Evolutionary conservation across 2,797 vertebrate genomes (phyloP).

Genomic region (Anisognathus igniventris): DNA sequence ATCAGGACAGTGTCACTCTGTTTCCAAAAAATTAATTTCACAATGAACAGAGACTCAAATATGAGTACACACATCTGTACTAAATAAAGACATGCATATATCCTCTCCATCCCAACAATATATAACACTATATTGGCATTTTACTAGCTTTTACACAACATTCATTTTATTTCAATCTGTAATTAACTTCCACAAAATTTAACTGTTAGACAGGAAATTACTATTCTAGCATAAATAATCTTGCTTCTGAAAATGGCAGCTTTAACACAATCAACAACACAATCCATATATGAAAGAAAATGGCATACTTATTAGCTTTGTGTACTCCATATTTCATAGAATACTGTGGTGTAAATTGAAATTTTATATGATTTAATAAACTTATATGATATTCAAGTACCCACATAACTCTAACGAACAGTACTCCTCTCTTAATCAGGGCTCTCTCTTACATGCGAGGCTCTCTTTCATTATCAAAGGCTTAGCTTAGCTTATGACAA

Average conservation of each 20-base stretch:
- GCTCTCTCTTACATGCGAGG: background rate
- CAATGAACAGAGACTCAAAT: background rate
- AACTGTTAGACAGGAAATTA: conserved; percentile 72
- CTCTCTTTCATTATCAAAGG: conserved; percentile 45
- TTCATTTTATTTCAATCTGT: conserved; percentile 74
- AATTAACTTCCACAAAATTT: conserved; percentile 78
- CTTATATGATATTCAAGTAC: conserved; percentile 74
- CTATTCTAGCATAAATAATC: conserved; percentile 71
- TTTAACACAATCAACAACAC: conserved; percentile 72
- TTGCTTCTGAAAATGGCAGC: conserved; percentile 61
- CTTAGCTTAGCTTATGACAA: conserved; percentile 31
- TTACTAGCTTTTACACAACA: conserved; percentile 47
- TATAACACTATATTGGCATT: conserved; percentile 38
- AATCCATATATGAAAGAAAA: conserved; percentile 69
- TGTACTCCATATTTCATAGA: conserved; percentile 70
- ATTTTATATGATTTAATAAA: conserved; percentile 80
- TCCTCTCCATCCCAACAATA: background rate
- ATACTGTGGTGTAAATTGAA: conserved; percentile 75
- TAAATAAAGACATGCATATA: background rate
- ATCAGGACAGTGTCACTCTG: background rate
- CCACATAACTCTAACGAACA: conserved; percentile 69
- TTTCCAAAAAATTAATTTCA: background rate
- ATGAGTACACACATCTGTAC: background rate
- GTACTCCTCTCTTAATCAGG: conserved; percentile 55
- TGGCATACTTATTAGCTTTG: conserved; percentile 71